Conservation (phyloP, 2,113 vertebrate genomes). For the Tautogolabrus adspersus region DNA sequence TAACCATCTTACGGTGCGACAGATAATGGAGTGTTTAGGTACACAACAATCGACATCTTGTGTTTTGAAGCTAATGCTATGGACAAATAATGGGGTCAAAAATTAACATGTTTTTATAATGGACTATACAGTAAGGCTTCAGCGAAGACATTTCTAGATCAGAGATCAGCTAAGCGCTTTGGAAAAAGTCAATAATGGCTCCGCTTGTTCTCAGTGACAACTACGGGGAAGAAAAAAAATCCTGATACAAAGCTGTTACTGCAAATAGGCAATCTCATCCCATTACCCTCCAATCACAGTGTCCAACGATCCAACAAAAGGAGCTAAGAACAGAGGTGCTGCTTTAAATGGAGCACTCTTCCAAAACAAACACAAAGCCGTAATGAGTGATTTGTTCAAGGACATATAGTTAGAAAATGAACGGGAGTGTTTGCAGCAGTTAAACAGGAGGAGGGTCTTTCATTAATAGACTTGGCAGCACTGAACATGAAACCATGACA, state of each 20-base stretch:
- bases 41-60: too few relatives aligned
- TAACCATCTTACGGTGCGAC: too few relatives aligned
- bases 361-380: constrained; percentile 33
- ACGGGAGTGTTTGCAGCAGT: background rate
- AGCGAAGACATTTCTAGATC: background rate
- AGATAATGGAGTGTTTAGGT: too few relatives aligned
- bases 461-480: constrained; percentile 10
- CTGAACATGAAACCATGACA: constrained; percentile 26
- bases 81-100: background rate
- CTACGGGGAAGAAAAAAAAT: background rate
- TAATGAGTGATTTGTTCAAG: constrained; percentile 35
- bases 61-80: too few relatives aligned
- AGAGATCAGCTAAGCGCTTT: constrained; percentile 2
- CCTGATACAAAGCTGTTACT: constrained; percentile 37
- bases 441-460: constrained; percentile 10
- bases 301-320: constrained; percentile 22
- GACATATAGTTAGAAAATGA: constrained; percentile 16
- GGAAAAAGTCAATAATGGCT: constrained; percentile 5
- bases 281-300: constrained; percentile 30
- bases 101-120: background rate
- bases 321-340: constrained; percentile 12
- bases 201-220: background rate
- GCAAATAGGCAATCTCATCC: constrained; percentile 38
- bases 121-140: background rate
- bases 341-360: constrained; percentile 24